Evolutionary conservation across 2,113 vertebrate genomes (phyloP).

Genomic region (Paedocypris sp.): DNA sequence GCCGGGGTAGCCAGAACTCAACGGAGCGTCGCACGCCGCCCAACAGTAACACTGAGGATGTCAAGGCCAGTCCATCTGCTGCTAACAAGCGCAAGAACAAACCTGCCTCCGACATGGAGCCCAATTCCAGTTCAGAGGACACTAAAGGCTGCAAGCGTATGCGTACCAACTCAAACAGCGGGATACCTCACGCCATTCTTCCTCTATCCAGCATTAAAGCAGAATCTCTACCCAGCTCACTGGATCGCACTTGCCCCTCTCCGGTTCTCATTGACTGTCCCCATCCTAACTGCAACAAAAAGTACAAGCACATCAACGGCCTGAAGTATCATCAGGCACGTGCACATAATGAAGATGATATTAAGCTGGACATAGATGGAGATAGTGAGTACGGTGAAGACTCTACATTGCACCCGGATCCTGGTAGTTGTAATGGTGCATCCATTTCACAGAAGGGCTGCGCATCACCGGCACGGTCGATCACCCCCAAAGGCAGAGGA

Average conservation of each 20-base stretch:
- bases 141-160: constrained; percentile 96
- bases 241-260: constrained; percentile 85
- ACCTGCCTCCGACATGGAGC: constrained; percentile 90
- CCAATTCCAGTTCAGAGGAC: constrained; percentile 95
- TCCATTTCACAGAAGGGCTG: constrained; percentile 80
- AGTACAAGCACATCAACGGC: constrained; percentile 98
- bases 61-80: constrained; percentile 91
- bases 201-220: constrained; percentile 68
- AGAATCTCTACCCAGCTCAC: constrained; percentile 64
- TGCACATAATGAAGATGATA: constrained; percentile 87
- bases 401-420: constrained; percentile 72
- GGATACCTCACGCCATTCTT: constrained; percentile 50
- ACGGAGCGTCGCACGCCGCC: constrained; percentile 85
- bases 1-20: constrained; percentile 91
- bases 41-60: constrained; percentile 72
- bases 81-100: constrained; percentile 89
- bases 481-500: constrained; percentile 88
- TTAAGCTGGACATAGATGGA: constrained; percentile 83
- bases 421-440: constrained; percentile 82
- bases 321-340: constrained; percentile 98
- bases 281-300: constrained; percentile 98
- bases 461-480: constrained; percentile 81
- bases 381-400: constrained; percentile 94
- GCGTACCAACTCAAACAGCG: constrained; percentile 80
- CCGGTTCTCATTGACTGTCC: constrained; percentile 96